Evolutionary conservation across 2,888 invertebrate species (phyloP).

Genomic region (Exephanes ischioxanthus): DNA sequence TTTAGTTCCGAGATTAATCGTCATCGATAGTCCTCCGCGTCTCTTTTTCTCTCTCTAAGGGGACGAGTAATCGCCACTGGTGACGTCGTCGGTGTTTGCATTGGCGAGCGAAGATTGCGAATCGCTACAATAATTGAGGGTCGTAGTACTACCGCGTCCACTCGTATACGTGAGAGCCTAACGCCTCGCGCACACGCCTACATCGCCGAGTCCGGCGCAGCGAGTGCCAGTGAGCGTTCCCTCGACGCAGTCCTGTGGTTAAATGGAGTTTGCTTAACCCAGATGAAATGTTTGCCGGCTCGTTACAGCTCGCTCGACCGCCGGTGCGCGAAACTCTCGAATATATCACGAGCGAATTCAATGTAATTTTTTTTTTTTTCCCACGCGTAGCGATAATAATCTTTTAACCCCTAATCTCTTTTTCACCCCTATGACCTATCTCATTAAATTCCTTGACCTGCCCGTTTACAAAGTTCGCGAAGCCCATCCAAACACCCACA

Average conservation of each 20-base stretch:
- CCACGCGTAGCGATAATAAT: conserved; percentile 6
- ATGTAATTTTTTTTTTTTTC: conserved; percentile 8
- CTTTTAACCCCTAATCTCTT: conserved; percentile 1
- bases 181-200: neutral
- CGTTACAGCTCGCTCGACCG: conserved; percentile 63
- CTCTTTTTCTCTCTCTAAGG: neutral
- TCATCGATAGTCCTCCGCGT: conserved; percentile 26
- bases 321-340: neutral
- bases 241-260: conserved; percentile 37
- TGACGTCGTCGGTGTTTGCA: conserved; percentile 39
- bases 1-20: conserved; percentile 49
- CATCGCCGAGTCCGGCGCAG: neutral
- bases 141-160: conserved; percentile 19
- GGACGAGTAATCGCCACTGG: neutral
- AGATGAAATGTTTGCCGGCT: conserved; percentile 74
- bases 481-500: neutral
- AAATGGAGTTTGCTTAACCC: conserved; percentile 75
- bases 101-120: conserved; percentile 56
- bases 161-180: neutral
- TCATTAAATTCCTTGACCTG: neutral
- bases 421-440: neutral
- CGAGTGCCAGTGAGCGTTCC: neutral
- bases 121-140: conserved; percentile 59
- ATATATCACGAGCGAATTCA: neutral
- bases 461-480: neutral